Evolutionary conservation across 92 coral and sea anemone species (phyloP), one percentile per base, ranked within the genome.

Genomic region (Hydrozoanthus gracilis): DNA sequence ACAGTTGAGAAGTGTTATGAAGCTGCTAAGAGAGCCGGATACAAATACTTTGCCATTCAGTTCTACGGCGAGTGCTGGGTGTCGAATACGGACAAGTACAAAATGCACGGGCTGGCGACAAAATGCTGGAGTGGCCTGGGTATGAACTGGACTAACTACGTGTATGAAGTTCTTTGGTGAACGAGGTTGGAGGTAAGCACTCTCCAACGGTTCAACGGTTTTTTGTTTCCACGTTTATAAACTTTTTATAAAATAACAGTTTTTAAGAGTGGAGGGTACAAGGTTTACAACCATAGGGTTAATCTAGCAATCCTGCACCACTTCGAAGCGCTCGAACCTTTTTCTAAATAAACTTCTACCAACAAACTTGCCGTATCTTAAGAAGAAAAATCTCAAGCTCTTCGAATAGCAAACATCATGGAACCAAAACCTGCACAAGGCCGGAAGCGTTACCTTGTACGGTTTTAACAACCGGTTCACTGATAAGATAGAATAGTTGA

Each of bases 61-160:
- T 88, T 88, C 79, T 88, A 82, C 51, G 90, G 90, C 12, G 90
- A 88, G 51, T 88, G 90, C 18, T 88, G 90, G 90, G 90, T 73
- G n/a, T 51, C 78, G 13, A 71, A 70, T 2, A 70, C n/a, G 2
- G 80, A 45, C 3, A 16, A 47, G 3, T 80, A 60, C 58, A 80
- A 80, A 39, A 80, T 8, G 74, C 61, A 80, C 49, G 74, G 74
- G 27, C 58, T 8, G 49, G 64, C 85, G 4, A 18, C 27, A 73
- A 65, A 48, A 27, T 80, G 85, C 11, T 80, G 85, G 85, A 80
- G 85, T 18, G 85, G 85, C 17, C 48, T 69, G 13, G 85, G 85
- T 9, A 64, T 17, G 55, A 47, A 64, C 12, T 80, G 85, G 85
- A 80, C 85, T 27, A 80, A 80, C 74, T 80, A 80, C 27, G 85